Evolutionary conservation across 1,140 invertebrate species (phyloP), one percentile per base, ranked within the genome.

Genomic region (Drosophila dunni): DNA sequence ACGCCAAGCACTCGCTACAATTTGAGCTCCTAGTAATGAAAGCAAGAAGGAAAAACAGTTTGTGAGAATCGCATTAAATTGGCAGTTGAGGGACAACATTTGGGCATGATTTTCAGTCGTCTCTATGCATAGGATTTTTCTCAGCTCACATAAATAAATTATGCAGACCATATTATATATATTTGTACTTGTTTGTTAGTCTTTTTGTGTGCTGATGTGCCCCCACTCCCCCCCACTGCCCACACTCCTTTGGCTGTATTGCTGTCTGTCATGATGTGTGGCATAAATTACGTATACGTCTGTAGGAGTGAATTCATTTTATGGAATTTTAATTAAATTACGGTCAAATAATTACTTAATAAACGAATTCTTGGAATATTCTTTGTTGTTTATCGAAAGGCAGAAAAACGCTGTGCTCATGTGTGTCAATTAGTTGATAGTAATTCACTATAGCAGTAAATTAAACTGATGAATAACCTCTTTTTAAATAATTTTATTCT

Each of bases 311-410:
- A 73, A 66, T 67, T 58, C 78, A 74, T 76, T 72, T 57, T 44
- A 33, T 57, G 44, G 33, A 44, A 45, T 51, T 76, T 81, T 67
- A 72, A 80, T 80, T 67, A 72, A 80, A 80, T 76, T 70, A 54
- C 50, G 57, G 36, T 40, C 46, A 51, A 58, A 64, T 76, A 76
- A 81, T 65, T 54, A 45, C 13, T 75, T 64, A 67, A 60, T 61
- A 44, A 64, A 44, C 40, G 17, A 15, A 29, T 66, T 17, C 10
- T 57, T 57, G 38, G 9, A 1, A 11, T 11, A 3, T 40, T 40
- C 38, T 40, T 38, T 8, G 7, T 9, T 10, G n/a, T 42, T 42
- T 42, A n/a, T n/a, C n/a, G n/a, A n/a, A n/a, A n/a, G n/a, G n/a
- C n/a, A n/a, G n/a, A n/a, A n/a, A n/a, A n/a, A n/a, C n/a, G n/a